phyloP scores from a whole-genome alignment of 64 coral and sea anemone genomes.

The Dendrophyllia cribrosa region DNA sequence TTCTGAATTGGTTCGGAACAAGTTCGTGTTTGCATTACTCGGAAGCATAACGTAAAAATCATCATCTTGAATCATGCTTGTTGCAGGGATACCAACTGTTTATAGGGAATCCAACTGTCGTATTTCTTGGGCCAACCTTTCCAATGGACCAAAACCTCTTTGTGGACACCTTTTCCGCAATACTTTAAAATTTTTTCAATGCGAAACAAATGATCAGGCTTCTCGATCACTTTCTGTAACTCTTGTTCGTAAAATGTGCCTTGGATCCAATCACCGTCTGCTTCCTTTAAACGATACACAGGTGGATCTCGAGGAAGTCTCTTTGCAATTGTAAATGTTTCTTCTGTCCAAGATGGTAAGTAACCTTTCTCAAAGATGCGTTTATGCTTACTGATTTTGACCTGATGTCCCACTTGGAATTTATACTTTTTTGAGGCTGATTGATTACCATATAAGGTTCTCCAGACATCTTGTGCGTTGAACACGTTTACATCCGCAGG shows the following conservation, averaged over 20 bases:
- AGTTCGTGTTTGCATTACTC: not conserved
- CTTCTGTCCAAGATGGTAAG: not conserved
- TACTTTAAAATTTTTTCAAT: constrained; percentile 15
- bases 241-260: constrained; percentile 45
- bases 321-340: constrained; percentile 35
- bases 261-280: too few species aligned
- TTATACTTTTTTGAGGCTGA: not conserved
- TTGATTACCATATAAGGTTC: constrained; percentile 9
- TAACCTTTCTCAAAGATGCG: constrained; percentile 57
- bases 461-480: not conserved
- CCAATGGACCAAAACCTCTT: not conserved
- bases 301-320: constrained; percentile 23
- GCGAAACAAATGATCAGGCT: constrained; percentile 34
- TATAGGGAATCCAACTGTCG: not conserved
- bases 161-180: not conserved
- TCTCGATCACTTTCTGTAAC: constrained; percentile 35
- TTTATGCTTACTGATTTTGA: constrained; percentile 37
- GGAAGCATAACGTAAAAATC: not conserved
- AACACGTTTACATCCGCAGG: not conserved
- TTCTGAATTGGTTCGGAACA: not conserved
- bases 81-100: not conserved
- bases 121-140: not conserved
- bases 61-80: not conserved
- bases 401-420: constrained; percentile 39
- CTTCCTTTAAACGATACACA: constrained; percentile 4